Base-by-base conservation (phyloP, 2,888 invertebrate species). In the Stegophylla sp. region DNA sequence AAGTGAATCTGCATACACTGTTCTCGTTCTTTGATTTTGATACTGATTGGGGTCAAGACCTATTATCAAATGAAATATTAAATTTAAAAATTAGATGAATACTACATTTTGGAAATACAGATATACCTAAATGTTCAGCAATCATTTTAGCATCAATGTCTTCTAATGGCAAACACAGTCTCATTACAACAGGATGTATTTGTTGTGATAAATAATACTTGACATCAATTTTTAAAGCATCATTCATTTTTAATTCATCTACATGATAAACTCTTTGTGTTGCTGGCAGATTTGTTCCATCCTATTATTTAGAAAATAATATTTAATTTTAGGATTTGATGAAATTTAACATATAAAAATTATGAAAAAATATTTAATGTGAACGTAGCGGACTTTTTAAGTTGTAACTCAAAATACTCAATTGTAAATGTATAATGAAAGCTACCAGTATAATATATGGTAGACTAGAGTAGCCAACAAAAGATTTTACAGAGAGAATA, bases 81-180 rank as follows among this genome's bases (percentile, higher is more conserved):
- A 66, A 17, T 48, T 15, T 41, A 66, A 1, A 17, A 20, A 1
- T 76, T 34, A 17, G 9, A n/a, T 34, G 7, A 34, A 34, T 34
- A 48, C 34, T 34, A 76, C 61, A 34, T 12, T 71, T 13, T 71
- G 74, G 0, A 15, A 83, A 84, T 83, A 84, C 82, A 82, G 86
- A 86, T n/a, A n/a, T n/a, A 84, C 97, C 98, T 82, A 99, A 89
- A 86, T 93, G 93, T 85, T 94, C 92, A 0, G 98, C 98, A 83
- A 99, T 92, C 83, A 94, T 90, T 73, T 93, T 93, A 3, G 94
- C 91, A 87, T 98, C 97, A 83, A 95, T 94, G 15, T 96, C 97
- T 83, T 97, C 96, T 64, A 99, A 94, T 0, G 98, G 98, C 83
- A 97, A 97, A 86, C 96, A 96, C 85, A 99, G 92, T 84, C 99